phyloP scores from a whole-genome alignment of 2,797 vertebrate species.

The Diplodus puntazzo region DNA sequence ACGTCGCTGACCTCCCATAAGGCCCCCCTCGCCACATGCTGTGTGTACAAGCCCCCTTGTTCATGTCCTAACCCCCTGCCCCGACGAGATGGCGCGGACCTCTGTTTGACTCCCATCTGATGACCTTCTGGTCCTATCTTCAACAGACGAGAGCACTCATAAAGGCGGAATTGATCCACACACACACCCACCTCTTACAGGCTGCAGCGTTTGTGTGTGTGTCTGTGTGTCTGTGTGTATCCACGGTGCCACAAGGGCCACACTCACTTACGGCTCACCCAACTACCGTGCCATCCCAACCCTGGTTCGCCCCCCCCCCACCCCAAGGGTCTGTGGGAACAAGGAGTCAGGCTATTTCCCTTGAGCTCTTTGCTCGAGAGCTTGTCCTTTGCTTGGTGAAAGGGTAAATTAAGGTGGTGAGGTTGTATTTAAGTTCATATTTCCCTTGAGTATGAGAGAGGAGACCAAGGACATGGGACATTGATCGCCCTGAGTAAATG shows the following conservation, averaged over 20 bases:
- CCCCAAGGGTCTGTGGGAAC: conserved; percentile 81
- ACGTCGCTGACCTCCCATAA: conserved; percentile 61
- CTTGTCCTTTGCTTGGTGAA: conserved; percentile 80
- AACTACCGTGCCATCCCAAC: conserved; percentile 62
- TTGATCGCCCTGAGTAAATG: conserved; percentile 82
- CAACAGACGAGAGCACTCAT: conserved; percentile 77
- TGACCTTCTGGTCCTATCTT: conserved; percentile 83
- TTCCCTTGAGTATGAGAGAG: conserved; percentile 77
- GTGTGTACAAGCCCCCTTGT: conserved; percentile 62
- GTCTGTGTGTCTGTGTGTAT: conserved; percentile 44
- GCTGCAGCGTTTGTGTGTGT: conserved; percentile 33
- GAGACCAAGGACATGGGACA: conserved; percentile 81
- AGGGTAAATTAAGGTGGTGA: conserved; percentile 79
- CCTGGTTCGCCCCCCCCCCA: conserved; percentile 30
- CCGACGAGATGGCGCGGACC: conserved; percentile 44
- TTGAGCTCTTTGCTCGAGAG: conserved; percentile 64
- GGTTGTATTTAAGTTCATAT: conserved; percentile 84
- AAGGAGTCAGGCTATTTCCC: conserved; percentile 78
- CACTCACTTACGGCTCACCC: conserved; percentile 61
- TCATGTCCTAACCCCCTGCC: conserved; percentile 55
- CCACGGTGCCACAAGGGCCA: conserved; percentile 58
- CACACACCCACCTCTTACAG: conserved; percentile 62
- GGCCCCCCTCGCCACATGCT: conserved; percentile 37
- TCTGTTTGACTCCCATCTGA: conserved; percentile 81
- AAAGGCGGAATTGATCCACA: conserved; percentile 85